A percentile compares a stretch with the other conserved stretches of the same genome.
Evolutionary conservation across 1,140 invertebrate genomes (phyloP).

Genomic region (Drosophila mayri): DNA sequence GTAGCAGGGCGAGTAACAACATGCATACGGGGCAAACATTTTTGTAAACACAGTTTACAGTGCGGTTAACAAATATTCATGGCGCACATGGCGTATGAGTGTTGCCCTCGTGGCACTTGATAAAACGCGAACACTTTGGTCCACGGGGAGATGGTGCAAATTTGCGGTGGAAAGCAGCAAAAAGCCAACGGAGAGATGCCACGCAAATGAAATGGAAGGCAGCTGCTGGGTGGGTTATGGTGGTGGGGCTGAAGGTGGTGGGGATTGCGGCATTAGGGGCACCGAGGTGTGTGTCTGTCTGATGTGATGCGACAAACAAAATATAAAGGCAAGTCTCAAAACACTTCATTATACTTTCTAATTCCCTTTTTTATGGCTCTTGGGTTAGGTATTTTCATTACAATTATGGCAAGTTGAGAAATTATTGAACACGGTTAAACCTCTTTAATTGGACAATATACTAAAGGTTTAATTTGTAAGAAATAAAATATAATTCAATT

Average conservation of each 20-base stretch:
- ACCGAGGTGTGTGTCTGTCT: not conserved
- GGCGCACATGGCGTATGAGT: conserved; percentile 68
- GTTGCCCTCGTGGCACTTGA: conserved; percentile 60
- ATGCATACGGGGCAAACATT: conserved; percentile 57
- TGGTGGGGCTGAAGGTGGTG: not conserved
- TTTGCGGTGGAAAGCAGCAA: conserved; percentile 33
- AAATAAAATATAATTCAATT: too few species aligned
- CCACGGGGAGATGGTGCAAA: conserved; percentile 33
- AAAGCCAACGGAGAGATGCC: conserved; percentile 40
- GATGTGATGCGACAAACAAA: conserved; percentile 33
- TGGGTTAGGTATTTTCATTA: conserved; percentile 8
- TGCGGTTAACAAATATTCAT: conserved; percentile 74
- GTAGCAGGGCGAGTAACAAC: conserved; percentile 36
- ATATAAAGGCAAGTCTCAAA: conserved; percentile 41
- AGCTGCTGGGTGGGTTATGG: not conserved
- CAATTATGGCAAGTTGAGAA: not conserved
- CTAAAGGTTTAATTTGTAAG: not conserved
- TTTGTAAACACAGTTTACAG: conserved; percentile 64
- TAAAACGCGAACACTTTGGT: conserved; percentile 63
- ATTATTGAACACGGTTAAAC: not conserved
- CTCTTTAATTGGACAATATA: too few species aligned
- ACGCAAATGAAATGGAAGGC: conserved; percentile 29
- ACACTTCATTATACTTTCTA: conserved; percentile 75
- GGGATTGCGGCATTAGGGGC: not conserved
- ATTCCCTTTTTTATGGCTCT: conserved; percentile 40